Percentiles rank a stretch among this genome's conserved stretches.
Conservation (phyloP, 2,797 vertebrate genomes). For the Adelosebastes latens region DNA sequence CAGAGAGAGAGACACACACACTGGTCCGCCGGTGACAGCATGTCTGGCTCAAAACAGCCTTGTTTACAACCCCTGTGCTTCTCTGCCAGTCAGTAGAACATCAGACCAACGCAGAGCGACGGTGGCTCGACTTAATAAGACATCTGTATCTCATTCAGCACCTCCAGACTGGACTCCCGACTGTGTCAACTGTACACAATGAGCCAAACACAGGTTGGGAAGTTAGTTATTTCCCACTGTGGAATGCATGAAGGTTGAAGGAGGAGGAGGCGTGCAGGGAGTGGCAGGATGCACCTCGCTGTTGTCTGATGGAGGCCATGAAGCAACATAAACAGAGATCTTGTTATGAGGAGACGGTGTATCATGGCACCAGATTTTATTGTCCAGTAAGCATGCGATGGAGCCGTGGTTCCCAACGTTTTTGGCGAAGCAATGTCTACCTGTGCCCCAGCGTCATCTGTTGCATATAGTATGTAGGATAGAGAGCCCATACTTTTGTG, state of each 20-base stretch:
- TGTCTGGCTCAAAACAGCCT: constrained; percentile 54
- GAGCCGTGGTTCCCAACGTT: neutral
- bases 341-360: neutral
- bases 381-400: neutral
- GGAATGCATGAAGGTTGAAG: constrained; percentile 64
- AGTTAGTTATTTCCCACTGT: constrained; percentile 17
- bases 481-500: neutral
- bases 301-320: constrained; percentile 48
- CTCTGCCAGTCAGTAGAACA: constrained; percentile 22
- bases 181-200: constrained; percentile 43
- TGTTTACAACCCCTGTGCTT: constrained; percentile 54
- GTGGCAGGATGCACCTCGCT: constrained; percentile 57
- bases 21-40: constrained; percentile 45
- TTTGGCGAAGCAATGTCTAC: neutral
- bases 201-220: constrained; percentile 45
- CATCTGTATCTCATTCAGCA: constrained; percentile 58
- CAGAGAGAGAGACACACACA: constrained; percentile 18
- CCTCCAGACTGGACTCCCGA: constrained; percentile 44
- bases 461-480: neutral
- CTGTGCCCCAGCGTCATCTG: neutral
- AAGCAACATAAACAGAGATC: constrained; percentile 28
- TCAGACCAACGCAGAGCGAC: constrained; percentile 19
- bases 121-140: constrained; percentile 28
- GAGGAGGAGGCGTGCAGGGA: constrained; percentile 37
- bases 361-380: neutral